Evolutionary conservation across 2,888 invertebrate genomes (phyloP), one percentile per base, ranked within the genome.

Genomic region (Netelia virgata): DNA sequence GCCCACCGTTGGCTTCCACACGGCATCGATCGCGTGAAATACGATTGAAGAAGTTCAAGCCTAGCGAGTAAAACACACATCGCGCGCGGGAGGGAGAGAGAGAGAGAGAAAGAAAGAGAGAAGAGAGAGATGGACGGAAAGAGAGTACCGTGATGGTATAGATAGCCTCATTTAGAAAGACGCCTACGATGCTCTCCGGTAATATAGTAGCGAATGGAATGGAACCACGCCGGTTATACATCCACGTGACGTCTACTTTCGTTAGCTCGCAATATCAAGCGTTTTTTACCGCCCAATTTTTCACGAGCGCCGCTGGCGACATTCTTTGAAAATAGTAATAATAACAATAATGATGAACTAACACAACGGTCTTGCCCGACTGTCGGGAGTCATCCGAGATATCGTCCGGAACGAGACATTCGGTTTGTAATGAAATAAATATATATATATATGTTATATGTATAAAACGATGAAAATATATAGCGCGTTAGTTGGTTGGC

Each of bases 171-270:
- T 69, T 75, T 70, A 61, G 41, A 78, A 75, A 83, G 77, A 85
- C 70, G 78, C 72, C 61, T 84, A 57, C 61, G 63, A 75, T 43
- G 23, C 69, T 75, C 75, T 80, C 75, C 50, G 64, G 72, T 59
- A 82, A 64, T 36, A 5, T 59, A 68, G 23, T 55, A 41, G 53
- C 75, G 80, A 66, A 83, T 47, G 72, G 80, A 84, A 43, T 73
- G 70, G 75, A 87, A 83, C 82, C 86, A 87, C 83, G 84, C 82
- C 82, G 83, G 66, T 83, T 83, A 66, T 14, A 47, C 57, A 80
- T 88, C 87, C 89, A 89, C 89, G 89, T 89, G 88, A 89, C 86
- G 88, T 86, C 83, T 74, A 43, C 66, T 72, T 53, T 50, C 69
- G 55, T 72, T 55, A n/a, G 16, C 43, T 53, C 41, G 61, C 47